A percentile compares a stretch with the other conserved stretches of the same genome.
These are phyloP conservation scores for Equus przewalskii DNA, from an alignment of 2,113 vertebrate genomes.

Conservation along the genomic window DNA sequence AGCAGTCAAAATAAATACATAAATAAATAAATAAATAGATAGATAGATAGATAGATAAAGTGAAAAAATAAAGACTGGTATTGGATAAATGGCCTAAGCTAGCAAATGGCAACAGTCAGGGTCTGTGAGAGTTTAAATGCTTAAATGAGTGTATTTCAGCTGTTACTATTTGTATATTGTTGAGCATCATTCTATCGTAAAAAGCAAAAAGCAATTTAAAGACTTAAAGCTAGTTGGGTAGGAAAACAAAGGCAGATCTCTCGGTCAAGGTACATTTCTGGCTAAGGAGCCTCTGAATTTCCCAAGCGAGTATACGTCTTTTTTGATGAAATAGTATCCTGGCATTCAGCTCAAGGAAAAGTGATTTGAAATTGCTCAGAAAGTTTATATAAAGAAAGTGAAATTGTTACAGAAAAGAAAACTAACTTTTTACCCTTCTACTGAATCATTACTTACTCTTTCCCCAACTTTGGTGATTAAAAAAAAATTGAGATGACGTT, in stretches of 20 bases:
- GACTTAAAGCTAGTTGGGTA: background rate
- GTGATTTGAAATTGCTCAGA: background rate
- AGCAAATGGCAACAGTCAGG: background rate
- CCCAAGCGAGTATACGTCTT: background rate
- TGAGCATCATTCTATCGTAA: background rate
- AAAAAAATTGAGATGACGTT: background rate
- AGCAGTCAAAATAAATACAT: background rate
- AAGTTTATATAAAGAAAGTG: background rate
- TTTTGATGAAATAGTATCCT: background rate
- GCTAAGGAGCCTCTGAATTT: background rate
- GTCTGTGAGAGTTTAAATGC: background rate
- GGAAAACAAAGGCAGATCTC: background rate
- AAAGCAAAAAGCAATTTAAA: background rate
- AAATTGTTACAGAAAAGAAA: background rate
- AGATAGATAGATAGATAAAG: background rate
- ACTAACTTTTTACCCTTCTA: background rate
- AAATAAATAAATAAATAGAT: no score
- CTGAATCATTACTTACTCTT: background rate
- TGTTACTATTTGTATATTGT: background rate
- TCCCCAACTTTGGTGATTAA: background rate
- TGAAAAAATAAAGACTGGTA: background rate
- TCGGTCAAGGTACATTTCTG: background rate
- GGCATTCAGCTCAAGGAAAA: background rate
- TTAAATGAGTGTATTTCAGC: background rate
- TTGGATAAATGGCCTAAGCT: background rate